A percentile compares a stretch with the other conserved stretches of the same genome.
phyloP scores from a whole-genome alignment of 2,113 vertebrate genomes.

The Gopherus flavomarginatus region DNA sequence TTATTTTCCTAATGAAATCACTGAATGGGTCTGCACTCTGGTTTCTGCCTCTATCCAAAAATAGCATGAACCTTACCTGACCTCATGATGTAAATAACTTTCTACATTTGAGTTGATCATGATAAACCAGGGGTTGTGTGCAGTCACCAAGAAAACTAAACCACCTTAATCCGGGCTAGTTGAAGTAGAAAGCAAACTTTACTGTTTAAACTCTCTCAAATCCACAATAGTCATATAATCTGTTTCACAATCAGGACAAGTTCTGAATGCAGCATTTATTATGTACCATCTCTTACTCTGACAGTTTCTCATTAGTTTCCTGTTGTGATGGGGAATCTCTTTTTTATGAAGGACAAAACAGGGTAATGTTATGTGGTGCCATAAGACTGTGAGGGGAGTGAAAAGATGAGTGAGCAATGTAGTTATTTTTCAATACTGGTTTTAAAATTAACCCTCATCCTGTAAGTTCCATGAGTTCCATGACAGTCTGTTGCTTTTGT shows the following conservation, averaged over 20 bases:
- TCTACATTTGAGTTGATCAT: conserved; percentile 34
- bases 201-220: background rate
- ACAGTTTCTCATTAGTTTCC: background rate
- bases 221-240: background rate
- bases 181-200: background rate
- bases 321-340: background rate
- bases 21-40: conserved; percentile 12
- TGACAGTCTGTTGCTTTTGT: background rate
- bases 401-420: background rate
- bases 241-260: background rate
- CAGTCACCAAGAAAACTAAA: background rate
- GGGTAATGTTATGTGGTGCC: background rate
- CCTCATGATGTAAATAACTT: conserved; percentile 24
- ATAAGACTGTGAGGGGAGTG: background rate
- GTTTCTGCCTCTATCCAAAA: conserved; percentile 47
- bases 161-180: background rate
- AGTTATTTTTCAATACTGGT: background rate
- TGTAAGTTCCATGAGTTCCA: background rate
- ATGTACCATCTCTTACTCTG: background rate
- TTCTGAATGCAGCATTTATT: background rate
- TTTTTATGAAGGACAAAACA: background rate
- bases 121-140: conserved; percentile 13
- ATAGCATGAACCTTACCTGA: conserved; percentile 47
- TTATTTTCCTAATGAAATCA: conserved; percentile 65
- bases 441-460: background rate